Evolutionary conservation across 2,888 invertebrate species (phyloP), one percentile per base, ranked within the genome.

Genomic region (Odontocerum albicorne): DNA sequence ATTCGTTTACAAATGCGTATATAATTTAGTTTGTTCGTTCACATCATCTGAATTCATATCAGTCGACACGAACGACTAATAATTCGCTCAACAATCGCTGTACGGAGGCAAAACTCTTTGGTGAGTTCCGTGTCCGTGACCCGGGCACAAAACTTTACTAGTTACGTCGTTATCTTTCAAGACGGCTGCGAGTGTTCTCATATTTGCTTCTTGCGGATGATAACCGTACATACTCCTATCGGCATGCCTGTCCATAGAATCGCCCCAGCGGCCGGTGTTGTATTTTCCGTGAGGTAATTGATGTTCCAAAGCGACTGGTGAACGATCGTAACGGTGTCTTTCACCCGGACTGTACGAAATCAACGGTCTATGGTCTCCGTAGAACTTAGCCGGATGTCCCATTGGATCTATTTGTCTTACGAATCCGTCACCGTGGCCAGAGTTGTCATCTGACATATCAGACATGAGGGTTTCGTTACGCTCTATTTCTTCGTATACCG

Each of bases 401-500:
- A 79, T 83, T 65, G 84, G 85, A 69, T 85, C 85, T 66, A 86
- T 86, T 67, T 86, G 87, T 47, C 88, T 74, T n/a, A 57, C 44
- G 65, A 86, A 83, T 43, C 84, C 85, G 65, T 89, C 89, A 66
- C 61, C 53, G 10, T 77, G 77, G 0, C 75, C 77, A 10, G 77
- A 77, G 45, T 77, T 77, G 49, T 90, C 90, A 66, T 90, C 89
- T 36, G 88, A 88, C 82, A 88, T 82, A 66, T 89, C 89, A 0
- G 87, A 87, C 65, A 86, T 86, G 43, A 86, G 79, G 2, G 87
- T 84, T 65, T 87, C 87, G 63, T 85, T 80, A 4, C 87, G 76
- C 64, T 89, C 89, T 51, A 90, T 89, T 66, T 89, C 89, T 67
- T 90, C 90, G 68, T 90, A 90, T 2, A 90, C 89, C 0, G 90